Conservation (phyloP, 2,888 invertebrate species). For the Drosophila melanocephala region DNA sequence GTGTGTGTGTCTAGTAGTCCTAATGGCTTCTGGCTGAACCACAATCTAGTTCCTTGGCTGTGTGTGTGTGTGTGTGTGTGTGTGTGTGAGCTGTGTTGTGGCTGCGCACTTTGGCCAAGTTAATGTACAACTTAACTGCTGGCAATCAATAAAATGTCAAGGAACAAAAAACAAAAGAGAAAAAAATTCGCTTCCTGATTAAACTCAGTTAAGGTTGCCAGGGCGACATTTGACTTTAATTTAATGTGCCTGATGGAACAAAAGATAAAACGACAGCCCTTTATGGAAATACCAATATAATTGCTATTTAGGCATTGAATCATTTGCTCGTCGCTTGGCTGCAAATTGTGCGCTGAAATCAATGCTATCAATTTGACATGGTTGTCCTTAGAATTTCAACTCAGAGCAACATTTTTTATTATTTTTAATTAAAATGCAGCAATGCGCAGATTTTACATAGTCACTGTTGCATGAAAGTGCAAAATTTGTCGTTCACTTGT, state of each 20-base stretch:
- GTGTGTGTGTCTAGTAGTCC: conserved; percentile 1
- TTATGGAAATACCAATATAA: neutral
- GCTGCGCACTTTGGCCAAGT: conserved; percentile 45
- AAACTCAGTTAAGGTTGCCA: conserved; percentile 13
- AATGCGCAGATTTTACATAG: neutral
- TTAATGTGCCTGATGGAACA: conserved; percentile 3
- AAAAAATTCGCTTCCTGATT: conserved; percentile 7
- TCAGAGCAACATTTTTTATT: neutral
- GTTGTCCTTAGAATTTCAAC: neutral
- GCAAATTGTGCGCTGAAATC: conserved; percentile 6
- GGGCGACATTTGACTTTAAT: conserved; percentile 36
- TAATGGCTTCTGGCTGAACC: conserved; percentile 5
- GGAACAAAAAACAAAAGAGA: neutral
- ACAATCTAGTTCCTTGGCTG: neutral
- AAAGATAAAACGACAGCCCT: neutral
- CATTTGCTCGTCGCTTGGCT: neutral
- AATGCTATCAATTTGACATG: neutral
- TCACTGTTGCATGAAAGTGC: neutral
- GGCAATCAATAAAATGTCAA: conserved; percentile 67
- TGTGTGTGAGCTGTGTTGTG: conserved; percentile 6
- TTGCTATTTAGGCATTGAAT: neutral
- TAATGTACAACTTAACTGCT: conserved; percentile 56
- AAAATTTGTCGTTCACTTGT: neutral
- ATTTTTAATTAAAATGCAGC: conserved; percentile 1
- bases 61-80: conserved; percentile 3